Conservation (phyloP, 2,113 vertebrate species). For the Lichenostomus cassidix region DNA sequence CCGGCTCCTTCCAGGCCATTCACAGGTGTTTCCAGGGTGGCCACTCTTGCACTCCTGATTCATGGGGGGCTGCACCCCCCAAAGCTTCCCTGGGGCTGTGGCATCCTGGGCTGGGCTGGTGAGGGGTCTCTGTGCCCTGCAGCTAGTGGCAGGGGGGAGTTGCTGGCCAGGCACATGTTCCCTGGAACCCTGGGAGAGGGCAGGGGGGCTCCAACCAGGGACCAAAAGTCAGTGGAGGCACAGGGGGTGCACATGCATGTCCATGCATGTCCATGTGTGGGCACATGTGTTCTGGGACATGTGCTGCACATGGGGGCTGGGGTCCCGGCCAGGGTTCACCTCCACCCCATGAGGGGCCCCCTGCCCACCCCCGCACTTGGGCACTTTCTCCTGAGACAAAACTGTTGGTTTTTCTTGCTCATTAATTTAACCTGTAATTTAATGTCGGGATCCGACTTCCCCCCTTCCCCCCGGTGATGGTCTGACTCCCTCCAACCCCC, state of each 20-base stretch:
- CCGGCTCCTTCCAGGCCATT: rapidly evolving
- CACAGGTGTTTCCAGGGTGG: not conserved
- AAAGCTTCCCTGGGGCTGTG: not conserved
- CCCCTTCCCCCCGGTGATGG: not conserved
- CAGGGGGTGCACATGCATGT: not conserved
- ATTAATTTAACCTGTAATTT: conserved; percentile 12
- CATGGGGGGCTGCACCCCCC: not conserved
- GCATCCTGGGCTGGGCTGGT: not conserved
- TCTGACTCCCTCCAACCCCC: not conserved
- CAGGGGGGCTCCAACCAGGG: not conserved
- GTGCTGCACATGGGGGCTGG: not conserved
- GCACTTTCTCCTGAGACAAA: conserved; percentile 26
- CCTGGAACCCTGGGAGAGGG: not conserved
- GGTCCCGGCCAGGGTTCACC: not conserved
- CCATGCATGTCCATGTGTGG: not conserved
- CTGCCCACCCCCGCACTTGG: not conserved
- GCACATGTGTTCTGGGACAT: not conserved
- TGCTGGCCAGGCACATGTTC: not conserved
- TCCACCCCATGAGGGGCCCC: not conserved
- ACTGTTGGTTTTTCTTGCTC: not conserved
- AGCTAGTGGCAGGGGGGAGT: not conserved
- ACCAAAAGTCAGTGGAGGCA: not conserved
- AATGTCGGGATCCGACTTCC: not conserved
- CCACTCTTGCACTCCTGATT: not conserved
- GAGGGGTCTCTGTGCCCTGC: not conserved